Evolutionary conservation across 2,113 vertebrate species (phyloP).

Genomic region (Plecotus auritus): DNA sequence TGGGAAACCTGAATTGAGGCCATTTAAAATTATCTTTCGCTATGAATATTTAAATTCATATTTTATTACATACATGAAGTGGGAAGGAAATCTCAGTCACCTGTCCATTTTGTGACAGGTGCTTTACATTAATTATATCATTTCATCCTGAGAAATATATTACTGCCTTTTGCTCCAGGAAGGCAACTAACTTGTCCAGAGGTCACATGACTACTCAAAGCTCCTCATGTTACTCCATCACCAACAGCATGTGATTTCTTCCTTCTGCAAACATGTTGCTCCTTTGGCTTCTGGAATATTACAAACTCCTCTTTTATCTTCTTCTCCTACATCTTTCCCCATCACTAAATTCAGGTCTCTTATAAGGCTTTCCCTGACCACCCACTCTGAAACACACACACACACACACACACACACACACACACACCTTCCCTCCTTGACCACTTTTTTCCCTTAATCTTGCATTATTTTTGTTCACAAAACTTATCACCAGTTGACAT

Average conservation of each 20-base stretch:
- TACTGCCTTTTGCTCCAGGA: background rate
- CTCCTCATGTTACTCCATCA: background rate
- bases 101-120: background rate
- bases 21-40: constrained; percentile 15
- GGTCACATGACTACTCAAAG: background rate
- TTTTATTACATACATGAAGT: constrained; percentile 28
- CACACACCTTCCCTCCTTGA: background rate
- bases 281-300: background rate
- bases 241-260: background rate
- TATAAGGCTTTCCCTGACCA: background rate
- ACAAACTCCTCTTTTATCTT: background rate
- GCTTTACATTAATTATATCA: background rate
- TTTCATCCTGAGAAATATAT: background rate
- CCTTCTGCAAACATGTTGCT: background rate
- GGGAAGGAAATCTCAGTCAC: background rate
- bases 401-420: too few relatives aligned
- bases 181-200: background rate
- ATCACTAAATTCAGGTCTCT: background rate
- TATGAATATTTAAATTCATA: constrained; percentile 22
- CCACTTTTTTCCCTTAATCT: background rate
- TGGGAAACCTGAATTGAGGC: background rate
- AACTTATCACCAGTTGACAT: background rate
- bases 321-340: background rate
- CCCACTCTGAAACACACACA: too few relatives aligned
- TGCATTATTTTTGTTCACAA: background rate